Evolutionary conservation across 2,113 vertebrate species (phyloP).

Genomic region (Parotia lawesii): DNA sequence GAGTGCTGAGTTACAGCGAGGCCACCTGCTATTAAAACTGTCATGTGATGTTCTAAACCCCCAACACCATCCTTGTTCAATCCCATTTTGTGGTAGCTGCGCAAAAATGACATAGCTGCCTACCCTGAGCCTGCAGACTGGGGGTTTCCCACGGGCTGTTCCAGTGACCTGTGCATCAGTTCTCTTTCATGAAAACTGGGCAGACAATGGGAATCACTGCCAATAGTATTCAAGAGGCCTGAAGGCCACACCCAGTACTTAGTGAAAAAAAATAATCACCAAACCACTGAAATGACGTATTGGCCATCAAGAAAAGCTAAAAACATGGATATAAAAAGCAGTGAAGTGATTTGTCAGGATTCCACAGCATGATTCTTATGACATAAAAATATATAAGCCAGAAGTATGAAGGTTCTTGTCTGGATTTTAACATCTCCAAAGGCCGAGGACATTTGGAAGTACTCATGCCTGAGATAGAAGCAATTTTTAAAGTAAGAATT

Average conservation of each 20-base stretch:
- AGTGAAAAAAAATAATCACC: not conserved
- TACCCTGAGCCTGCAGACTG: not conserved
- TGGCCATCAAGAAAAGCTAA: not conserved
- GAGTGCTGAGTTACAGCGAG: not conserved
- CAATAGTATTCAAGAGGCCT: not conserved
- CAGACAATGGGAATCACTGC: not conserved
- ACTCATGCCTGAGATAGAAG: accelerated
- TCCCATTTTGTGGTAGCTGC: not conserved
- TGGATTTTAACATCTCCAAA: not conserved
- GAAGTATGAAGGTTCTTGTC: not conserved
- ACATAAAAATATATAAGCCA: not conserved
- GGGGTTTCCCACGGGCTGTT: not conserved
- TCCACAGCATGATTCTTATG: not conserved
- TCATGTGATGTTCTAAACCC: not conserved
- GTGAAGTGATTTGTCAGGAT: not conserved
- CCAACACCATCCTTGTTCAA: not conserved
- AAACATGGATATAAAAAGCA: not conserved
- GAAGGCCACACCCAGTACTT: not conserved
- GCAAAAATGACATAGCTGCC: not conserved
- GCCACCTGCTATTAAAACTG: not conserved
- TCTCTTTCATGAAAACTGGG: not conserved
- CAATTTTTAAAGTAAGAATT: not conserved
- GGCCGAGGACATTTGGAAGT: not conserved
- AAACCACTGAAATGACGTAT: not conserved
- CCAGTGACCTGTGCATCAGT: not conserved